phyloP scores from a whole-genome alignment of 2,113 vertebrate genomes.

The Progne subis region DNA sequence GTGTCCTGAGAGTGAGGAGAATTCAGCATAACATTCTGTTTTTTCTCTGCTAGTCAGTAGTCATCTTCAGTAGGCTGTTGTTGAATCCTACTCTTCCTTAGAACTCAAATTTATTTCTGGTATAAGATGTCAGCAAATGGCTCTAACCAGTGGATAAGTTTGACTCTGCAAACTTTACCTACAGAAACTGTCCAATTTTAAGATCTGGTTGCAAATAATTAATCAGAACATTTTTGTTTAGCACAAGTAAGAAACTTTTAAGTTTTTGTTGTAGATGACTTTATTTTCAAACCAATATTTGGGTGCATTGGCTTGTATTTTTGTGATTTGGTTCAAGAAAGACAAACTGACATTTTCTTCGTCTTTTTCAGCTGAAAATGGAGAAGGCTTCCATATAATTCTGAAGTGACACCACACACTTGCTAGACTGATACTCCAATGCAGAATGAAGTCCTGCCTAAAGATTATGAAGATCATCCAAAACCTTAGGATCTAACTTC shows the following conservation, averaged over 20 bases:
- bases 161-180: background rate
- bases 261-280: background rate
- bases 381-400: constrained; percentile 92
- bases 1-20: background rate
- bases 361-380: constrained; percentile 84
- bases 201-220: background rate
- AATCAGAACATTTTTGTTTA: background rate
- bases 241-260: background rate
- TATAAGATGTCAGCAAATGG: background rate
- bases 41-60: background rate
- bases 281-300: background rate
- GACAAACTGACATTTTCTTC: background rate
- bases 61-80: background rate
- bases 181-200: background rate
- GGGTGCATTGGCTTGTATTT: fast-evolving
- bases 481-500: constrained; percentile 78
- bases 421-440: constrained; percentile 42
- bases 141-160: background rate
- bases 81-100: background rate
- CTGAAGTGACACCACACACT: constrained; percentile 82
- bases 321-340: background rate
- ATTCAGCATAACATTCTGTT: background rate
- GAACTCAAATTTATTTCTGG: background rate
- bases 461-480: constrained; percentile 71
- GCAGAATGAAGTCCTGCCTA: constrained; percentile 73